Base-by-base conservation (phyloP, 2,888 invertebrate species). In the Ormyrus labotus region DNA sequence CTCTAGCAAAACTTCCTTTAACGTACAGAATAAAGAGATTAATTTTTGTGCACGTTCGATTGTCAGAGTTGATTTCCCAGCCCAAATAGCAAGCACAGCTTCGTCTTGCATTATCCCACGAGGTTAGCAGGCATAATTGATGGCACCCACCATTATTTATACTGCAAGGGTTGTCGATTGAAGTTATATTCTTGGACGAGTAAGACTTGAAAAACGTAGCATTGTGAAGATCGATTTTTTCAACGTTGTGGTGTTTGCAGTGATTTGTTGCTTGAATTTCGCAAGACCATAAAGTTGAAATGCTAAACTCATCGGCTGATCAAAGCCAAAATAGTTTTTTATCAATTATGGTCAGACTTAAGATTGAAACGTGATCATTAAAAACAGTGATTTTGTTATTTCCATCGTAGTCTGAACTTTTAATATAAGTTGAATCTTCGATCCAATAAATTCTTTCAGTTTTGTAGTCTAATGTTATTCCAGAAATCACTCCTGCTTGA, bases 261-360 rank as follows among this genome's bases (percentile, higher is more conserved):
- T 2, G 55, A 34, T 5, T 53, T 13, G 1, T 63, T 55, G 0
- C 11, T 10, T 53, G 6, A 10, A 63, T 48, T 34, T 10, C 55
- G 48, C 73, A 73, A 2, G 73, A 65, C 10, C 48, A 51, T 8
- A 73, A 45, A 10, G 10, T 48, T 4, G 48, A 5, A 48, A 48
- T 8, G 10, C 19, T 50, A 8, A 5, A 4, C 0, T 10, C 57
- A 7, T 13, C 11, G 6, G 6, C 13, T 6, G 53, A 11, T 47
- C 53, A 63, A 5, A 76, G 19, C 76, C 76, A 76, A 11, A 63
- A 69, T 7, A 76, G 11, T 0, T 63, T 60, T 55, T 69, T 9
- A 11, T 48, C 60, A 9, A 63, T 13, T 1, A 63, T 6, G 2
- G 55, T 9, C 9, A 76, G 47, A 7, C 63, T 48, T 6, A 11